A percentile compares a stretch with the other conserved stretches of the same genome.
Evolutionary conservation across 1,140 invertebrate genomes (phyloP).

Genomic region (Drepana arcuata): DNA sequence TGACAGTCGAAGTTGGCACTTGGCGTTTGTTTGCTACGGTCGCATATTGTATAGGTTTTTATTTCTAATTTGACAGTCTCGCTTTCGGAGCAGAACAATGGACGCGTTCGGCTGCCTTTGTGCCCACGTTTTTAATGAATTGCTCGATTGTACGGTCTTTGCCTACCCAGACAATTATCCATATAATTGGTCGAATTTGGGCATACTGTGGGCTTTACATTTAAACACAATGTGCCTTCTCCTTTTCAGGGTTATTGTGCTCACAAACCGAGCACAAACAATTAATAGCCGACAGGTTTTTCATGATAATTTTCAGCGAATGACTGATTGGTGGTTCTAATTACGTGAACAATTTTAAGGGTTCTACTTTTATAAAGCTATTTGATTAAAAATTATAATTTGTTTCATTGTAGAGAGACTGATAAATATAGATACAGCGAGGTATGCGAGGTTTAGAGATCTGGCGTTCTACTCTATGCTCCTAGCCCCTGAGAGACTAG

Average conservation of each 20-base stretch:
- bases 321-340: too few relatives aligned
- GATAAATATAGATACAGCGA: too few relatives aligned
- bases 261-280: too few relatives aligned
- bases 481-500: too few relatives aligned
- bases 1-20: slow-evolving; percentile 12
- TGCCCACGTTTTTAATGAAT: slow-evolving; percentile 33
- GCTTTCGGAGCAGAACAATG: slow-evolving; percentile 29
- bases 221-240: slow-evolving; percentile 7
- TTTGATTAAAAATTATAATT: too few relatives aligned
- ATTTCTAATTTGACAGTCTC: slow-evolving; percentile 29
- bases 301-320: too few relatives aligned
- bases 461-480: too few relatives aligned
- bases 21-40: slow-evolving; percentile 25
- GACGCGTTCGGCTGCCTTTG: slow-evolving; percentile 16
- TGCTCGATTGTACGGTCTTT: slow-evolving; percentile 18
- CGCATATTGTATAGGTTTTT: slow-evolving; percentile 41
- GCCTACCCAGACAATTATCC: slow-evolving; percentile 52
- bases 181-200: slow-evolving; percentile 53
- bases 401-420: too few relatives aligned
- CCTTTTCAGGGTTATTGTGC: not conserved
- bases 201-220: slow-evolving; percentile 36
- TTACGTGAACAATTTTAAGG: too few relatives aligned
- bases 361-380: too few relatives aligned
- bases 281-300: too few relatives aligned
- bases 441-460: too few relatives aligned